Conservation (phyloP, 2,113 vertebrate genomes). For the Ophthalmolycus amberensis region DNA sequence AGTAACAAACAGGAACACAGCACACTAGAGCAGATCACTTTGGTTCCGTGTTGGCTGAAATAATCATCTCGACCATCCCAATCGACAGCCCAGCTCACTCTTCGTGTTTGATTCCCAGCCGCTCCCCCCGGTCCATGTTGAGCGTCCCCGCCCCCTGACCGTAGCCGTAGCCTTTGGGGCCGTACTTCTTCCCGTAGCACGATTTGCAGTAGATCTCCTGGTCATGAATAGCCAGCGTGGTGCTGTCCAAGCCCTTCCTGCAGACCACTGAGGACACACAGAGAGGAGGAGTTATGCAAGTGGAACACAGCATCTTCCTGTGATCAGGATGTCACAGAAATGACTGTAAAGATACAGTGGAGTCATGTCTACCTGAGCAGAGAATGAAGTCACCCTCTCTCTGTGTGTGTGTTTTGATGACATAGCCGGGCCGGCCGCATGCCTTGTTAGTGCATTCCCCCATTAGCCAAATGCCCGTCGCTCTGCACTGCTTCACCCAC, state of each 20-base stretch:
- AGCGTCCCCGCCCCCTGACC: slow-evolving; percentile 93
- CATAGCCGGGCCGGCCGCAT: too few relatives aligned
- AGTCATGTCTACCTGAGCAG: too few relatives aligned
- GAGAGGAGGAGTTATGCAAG: neutral
- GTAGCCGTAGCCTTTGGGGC: slow-evolving; percentile 94
- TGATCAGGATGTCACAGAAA: neutral
- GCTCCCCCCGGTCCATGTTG: slow-evolving; percentile 94
- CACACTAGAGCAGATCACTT: neutral
- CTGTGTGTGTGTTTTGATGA: too few relatives aligned
- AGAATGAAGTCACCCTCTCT: too few relatives aligned
- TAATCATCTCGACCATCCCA: neutral
- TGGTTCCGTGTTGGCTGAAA: neutral
- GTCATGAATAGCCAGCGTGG: slow-evolving; percentile 91
- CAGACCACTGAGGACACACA: slow-evolving; percentile 87
- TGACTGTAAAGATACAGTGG: too few relatives aligned
- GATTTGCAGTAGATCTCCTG: slow-evolving; percentile 95
- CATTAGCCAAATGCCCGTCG: neutral
- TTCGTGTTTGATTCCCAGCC: slow-evolving; percentile 93
- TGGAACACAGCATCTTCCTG: neutral
- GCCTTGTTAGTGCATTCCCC: neutral
- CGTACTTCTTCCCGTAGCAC: slow-evolving; percentile 95
- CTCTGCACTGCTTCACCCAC: too few relatives aligned
- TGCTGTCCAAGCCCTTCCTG: slow-evolving; percentile 94
- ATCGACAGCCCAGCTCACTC: slow-evolving; percentile 81
- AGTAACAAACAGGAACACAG: neutral